A percentile compares a stretch with the other conserved stretches of the same genome.
Evolutionary conservation across 2,797 vertebrate genomes (phyloP).

Genomic region (Salarias fasciatus): DNA sequence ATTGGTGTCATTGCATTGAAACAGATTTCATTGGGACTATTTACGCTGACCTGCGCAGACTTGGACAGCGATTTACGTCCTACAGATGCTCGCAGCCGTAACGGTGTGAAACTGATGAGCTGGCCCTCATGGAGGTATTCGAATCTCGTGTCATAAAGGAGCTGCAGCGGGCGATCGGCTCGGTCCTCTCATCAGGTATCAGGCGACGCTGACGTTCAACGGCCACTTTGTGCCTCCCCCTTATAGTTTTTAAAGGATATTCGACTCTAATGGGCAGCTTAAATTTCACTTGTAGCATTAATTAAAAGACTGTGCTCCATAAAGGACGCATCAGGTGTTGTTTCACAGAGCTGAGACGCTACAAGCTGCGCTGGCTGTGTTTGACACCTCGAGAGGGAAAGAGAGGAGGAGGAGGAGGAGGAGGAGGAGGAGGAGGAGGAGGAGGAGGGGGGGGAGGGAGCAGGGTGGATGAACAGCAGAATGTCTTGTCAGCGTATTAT

Average conservation of each 20-base stretch:
- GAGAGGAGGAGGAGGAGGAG: constrained; percentile 24
- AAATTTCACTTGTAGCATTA: constrained; percentile 25
- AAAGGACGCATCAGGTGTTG: constrained; percentile 41
- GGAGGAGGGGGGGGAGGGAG: constrained; percentile 1
- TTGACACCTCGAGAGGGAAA: constrained; percentile 37
- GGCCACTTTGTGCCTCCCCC: neutral
- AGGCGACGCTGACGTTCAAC: neutral
- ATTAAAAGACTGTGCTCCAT: constrained; percentile 34
- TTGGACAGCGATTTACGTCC: neutral
- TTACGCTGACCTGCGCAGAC: neutral
- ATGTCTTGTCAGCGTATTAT: constrained; percentile 81
- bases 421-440: constrained; percentile 20
- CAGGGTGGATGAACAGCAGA: constrained; percentile 58
- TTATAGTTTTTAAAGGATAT: neutral
- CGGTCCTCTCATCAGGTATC: no score
- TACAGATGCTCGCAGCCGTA: neutral
- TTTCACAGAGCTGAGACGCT: constrained; percentile 27
- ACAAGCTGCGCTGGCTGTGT: constrained; percentile 26
- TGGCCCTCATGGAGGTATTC: no score
- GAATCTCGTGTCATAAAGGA: no score
- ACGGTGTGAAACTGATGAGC: no score
- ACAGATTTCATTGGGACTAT: constrained; percentile 1
- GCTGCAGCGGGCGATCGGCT: no score
- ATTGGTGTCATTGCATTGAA: no score
- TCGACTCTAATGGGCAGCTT: constrained; percentile 5